Conservation (phyloP, 2,888 invertebrate species). For the Sthenelais limicola region DNA sequence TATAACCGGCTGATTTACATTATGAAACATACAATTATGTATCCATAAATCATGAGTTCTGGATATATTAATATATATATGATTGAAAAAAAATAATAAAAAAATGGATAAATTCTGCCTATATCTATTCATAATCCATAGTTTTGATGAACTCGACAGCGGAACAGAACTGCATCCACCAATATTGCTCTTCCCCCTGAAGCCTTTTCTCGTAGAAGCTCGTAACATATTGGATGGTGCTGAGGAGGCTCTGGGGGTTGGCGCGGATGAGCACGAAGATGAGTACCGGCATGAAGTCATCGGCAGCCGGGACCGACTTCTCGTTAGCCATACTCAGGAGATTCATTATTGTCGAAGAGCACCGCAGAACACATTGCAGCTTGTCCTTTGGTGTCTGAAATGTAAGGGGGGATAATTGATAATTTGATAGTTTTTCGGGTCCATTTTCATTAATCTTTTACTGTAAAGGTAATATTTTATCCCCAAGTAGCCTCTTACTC, state of each 20-base stretch:
- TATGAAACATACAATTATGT: slow-evolving; percentile 6
- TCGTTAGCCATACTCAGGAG: slow-evolving; percentile 84
- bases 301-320: slow-evolving; percentile 86
- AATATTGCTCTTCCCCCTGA: slow-evolving; percentile 93
- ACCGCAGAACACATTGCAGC: slow-evolving; percentile 85
- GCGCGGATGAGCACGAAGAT: slow-evolving; percentile 97
- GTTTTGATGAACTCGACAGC: slow-evolving; percentile 98
- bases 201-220: slow-evolving; percentile 89
- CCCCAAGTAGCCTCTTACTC: no score
- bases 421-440: no score
- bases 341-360: slow-evolving; percentile 94
- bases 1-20: neutral
- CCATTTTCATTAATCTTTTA: no score
- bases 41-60: slow-evolving; percentile 23
- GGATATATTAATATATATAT: slow-evolving; percentile 39
- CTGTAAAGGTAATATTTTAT: no score
- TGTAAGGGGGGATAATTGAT: no score
- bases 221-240: slow-evolving; percentile 95
- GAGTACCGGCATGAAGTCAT: slow-evolving; percentile 96
- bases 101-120: neutral
- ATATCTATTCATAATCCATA: slow-evolving; percentile 81
- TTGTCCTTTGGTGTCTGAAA: slow-evolving; percentile 88
- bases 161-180: slow-evolving; percentile 98
- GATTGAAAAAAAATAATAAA: slow-evolving; percentile 15
- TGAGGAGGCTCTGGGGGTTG: slow-evolving; percentile 93